Conservation (phyloP, 2,113 vertebrate species). For the Dasyornis broadbenti region DNA sequence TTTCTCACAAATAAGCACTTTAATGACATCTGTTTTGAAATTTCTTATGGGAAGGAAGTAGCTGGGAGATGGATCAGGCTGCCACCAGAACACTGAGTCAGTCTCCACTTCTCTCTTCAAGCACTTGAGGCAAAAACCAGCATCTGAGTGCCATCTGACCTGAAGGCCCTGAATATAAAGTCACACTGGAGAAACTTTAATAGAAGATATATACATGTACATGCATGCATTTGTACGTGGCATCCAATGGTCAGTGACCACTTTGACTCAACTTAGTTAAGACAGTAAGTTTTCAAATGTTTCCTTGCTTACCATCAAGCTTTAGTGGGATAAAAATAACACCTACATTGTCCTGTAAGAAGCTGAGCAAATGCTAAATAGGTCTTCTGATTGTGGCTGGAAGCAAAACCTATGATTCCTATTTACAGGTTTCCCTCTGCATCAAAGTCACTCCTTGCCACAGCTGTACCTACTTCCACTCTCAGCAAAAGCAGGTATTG, state of each 20-base stretch:
- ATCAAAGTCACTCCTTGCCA: not conserved
- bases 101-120: not conserved
- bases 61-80: not conserved
- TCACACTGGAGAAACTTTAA: not conserved
- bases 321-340: not conserved
- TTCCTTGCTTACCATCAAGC: accelerated
- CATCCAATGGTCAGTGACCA: not conserved
- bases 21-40: not conserved
- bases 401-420: not conserved
- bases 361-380: not conserved
- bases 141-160: not conserved
- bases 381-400: not conserved
- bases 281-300: not conserved
- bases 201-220: not conserved
- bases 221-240: not conserved
- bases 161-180: not conserved
- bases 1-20: not conserved
- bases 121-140: not conserved
- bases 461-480: not conserved
- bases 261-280: not conserved
- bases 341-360: not conserved
- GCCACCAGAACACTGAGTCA: not conserved
- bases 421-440: not conserved
- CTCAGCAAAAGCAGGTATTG: not conserved
- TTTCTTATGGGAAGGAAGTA: not conserved